phyloP scores from a whole-genome alignment of 2,888 invertebrate species.

The Odontomyia ornata region DNA sequence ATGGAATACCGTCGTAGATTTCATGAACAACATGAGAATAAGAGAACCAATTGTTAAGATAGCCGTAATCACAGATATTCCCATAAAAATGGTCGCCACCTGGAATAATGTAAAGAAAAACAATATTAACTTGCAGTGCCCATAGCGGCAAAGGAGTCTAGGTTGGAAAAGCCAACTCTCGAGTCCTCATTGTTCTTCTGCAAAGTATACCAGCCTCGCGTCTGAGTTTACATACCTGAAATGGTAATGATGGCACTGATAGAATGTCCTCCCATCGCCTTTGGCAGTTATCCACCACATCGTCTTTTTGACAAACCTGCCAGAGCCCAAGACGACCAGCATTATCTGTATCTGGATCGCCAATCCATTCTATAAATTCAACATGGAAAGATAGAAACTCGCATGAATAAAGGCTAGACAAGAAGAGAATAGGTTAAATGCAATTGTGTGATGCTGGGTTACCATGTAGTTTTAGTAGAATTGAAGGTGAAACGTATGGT shows the following conservation, averaged over 20 bases:
- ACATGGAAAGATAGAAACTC: constrained; percentile 24
- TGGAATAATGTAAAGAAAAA: constrained; percentile 48
- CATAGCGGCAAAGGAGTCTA: too few relatives aligned
- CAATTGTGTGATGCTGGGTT: not conserved
- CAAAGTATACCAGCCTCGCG: not conserved
- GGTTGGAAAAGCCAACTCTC: too few relatives aligned
- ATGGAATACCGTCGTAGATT: constrained; percentile 89
- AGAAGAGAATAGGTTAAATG: not conserved
- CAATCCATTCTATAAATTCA: constrained; percentile 77
- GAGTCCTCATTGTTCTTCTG: not conserved
- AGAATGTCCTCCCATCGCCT: constrained; percentile 85
- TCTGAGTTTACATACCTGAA: constrained; percentile 67
- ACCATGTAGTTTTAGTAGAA: not conserved
- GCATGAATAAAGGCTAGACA: constrained; percentile 18
- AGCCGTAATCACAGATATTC: constrained; percentile 84
- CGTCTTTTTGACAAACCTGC: constrained; percentile 84
- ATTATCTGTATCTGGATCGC: constrained; percentile 83
- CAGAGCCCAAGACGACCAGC: constrained; percentile 93
- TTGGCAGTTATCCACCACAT: constrained; percentile 81
- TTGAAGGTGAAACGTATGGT: too few relatives aligned
- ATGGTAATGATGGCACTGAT: constrained; percentile 81
- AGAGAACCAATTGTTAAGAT: constrained; percentile 87
- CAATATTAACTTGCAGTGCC: not conserved
- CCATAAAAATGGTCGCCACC: constrained; percentile 88
- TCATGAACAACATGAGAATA: constrained; percentile 92